Evolutionary conservation across 2,888 invertebrate species (phyloP).

Genomic region (Choristoneura rosaceana): DNA sequence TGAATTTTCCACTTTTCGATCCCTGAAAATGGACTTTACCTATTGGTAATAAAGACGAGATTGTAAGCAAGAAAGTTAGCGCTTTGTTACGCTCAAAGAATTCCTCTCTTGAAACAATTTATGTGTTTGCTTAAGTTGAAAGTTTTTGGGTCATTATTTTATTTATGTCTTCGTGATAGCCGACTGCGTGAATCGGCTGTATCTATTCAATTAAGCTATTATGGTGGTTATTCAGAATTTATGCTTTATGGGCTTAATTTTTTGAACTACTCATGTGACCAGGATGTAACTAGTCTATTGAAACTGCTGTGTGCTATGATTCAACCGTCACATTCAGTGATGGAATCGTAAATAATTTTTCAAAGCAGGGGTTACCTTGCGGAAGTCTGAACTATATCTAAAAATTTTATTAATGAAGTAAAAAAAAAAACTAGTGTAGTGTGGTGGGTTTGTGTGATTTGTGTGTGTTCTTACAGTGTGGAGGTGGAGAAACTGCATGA

Average conservation of each 20-base stretch:
- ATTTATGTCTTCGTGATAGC: conserved; percentile 46
- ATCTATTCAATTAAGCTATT: conserved; percentile 39
- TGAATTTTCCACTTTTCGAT: conserved; percentile 27
- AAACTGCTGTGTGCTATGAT: too few relatives aligned
- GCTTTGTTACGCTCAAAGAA: conserved; percentile 59
- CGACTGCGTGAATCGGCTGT: conserved; percentile 26
- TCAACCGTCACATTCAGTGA: too few relatives aligned
- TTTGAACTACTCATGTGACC: too few relatives aligned
- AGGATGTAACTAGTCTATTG: too few relatives aligned
- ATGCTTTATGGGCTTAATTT: background rate
- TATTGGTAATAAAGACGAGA: conserved; percentile 43
- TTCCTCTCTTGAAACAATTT: conserved; percentile 71
- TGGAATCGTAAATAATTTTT: too few relatives aligned
- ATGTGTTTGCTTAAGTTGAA: conserved; percentile 73
- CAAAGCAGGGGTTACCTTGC: too few relatives aligned
- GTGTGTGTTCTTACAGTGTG: too few relatives aligned
- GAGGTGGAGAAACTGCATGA: too few relatives aligned
- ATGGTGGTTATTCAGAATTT: background rate
- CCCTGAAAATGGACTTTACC: conserved; percentile 30
- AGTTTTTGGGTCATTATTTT: conserved; percentile 72
- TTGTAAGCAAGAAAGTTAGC: conserved; percentile 55
- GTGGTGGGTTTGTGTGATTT: too few relatives aligned
- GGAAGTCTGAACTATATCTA: too few relatives aligned
- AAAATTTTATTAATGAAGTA: too few relatives aligned
- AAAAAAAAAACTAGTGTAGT: too few relatives aligned